Percentiles rank a stretch among this genome's conserved stretches.
Evolutionary conservation across 2,888 invertebrate species (phyloP).

Genomic region (Lasioglossum oenotherae): DNA sequence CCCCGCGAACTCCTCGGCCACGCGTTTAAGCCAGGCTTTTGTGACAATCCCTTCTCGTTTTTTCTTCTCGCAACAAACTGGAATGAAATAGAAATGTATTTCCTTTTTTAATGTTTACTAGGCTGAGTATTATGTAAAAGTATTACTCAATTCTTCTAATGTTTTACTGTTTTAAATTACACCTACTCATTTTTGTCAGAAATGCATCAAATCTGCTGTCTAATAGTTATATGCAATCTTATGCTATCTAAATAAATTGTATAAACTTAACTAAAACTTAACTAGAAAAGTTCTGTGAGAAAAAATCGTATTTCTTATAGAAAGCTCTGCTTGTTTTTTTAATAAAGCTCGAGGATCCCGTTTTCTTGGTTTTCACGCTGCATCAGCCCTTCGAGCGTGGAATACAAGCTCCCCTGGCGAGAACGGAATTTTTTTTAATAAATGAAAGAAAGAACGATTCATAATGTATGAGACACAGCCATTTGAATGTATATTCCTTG

Average conservation of each 20-base stretch:
- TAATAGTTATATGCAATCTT: no score
- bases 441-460: constrained; percentile 10
- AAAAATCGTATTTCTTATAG: background rate
- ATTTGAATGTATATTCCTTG: constrained; percentile 34
- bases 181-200: no score
- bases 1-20: background rate
- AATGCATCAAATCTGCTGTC: no score
- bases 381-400: background rate
- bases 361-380: background rate
- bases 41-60: background rate
- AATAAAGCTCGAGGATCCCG: background rate
- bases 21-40: constrained; percentile 11
- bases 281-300: no score
- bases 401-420: background rate
- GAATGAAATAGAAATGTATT: no score
- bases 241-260: no score
- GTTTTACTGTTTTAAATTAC: no score
- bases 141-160: no score
- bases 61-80: no score
- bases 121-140: no score
- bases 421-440: constrained; percentile 29
- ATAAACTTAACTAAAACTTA: no score
- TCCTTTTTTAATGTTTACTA: no score
- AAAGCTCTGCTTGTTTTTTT: background rate
- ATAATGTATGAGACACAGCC: constrained; percentile 7